A percentile compares a stretch with the other conserved stretches of the same genome.
Evolutionary conservation across 1,140 invertebrate species (phyloP).

Genomic region (Ostrea denselamellosa): DNA sequence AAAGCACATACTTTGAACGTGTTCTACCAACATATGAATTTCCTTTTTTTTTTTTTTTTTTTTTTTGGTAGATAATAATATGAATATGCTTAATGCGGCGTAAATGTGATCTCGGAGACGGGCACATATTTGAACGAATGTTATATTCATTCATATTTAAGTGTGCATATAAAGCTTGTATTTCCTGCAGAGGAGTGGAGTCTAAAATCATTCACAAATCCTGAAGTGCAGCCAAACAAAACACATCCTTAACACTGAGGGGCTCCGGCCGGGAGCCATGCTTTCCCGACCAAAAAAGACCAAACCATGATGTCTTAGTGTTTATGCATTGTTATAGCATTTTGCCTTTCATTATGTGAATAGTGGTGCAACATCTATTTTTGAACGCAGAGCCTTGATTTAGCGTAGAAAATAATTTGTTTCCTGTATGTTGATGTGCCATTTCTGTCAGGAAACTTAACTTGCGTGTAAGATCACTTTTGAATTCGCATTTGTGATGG

Average conservation of each 20-base stretch:
- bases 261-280: too few species aligned
- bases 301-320: too few species aligned
- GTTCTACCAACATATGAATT: too few species aligned
- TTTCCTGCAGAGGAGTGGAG: constrained; percentile 12
- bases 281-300: too few species aligned
- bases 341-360: neutral
- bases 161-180: neutral
- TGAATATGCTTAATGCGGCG: neutral
- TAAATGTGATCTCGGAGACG: neutral
- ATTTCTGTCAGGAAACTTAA: constrained; percentile 24
- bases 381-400: neutral
- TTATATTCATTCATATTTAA: constrained; percentile 17
- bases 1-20: too few species aligned
- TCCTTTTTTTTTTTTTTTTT: too few species aligned
- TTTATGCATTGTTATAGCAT: too few species aligned
- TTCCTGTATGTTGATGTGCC: constrained; percentile 3
- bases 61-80: too few species aligned
- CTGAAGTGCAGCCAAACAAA: neutral
- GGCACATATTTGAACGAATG: neutral
- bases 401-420: neutral
- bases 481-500: neutral
- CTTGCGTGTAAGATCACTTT: neutral
- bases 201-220: constrained; percentile 21
- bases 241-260: neutral
- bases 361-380: neutral